Conservation (phyloP, 2,888 invertebrate genomes). For the Leucophora obtusa region DNA sequence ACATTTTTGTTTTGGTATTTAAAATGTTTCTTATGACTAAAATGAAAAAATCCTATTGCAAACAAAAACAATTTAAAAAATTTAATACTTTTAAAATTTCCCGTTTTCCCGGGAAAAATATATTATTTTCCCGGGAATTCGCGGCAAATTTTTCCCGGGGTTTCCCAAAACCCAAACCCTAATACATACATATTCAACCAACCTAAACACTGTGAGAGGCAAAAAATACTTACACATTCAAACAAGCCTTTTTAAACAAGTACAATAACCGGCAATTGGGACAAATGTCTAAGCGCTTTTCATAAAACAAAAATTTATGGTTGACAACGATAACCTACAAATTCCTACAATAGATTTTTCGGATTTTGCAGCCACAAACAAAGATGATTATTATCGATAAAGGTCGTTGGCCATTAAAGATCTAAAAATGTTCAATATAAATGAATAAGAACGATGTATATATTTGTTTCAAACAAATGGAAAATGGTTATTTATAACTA, state of each 20-base stretch:
- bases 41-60: too few species aligned
- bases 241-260: constrained; percentile 24
- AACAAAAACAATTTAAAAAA: too few species aligned
- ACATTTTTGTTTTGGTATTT: too few species aligned
- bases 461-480: constrained; percentile 33
- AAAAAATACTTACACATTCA: neutral
- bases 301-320: constrained; percentile 63
- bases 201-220: neutral
- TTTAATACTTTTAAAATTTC: too few species aligned
- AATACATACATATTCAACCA: too few species aligned
- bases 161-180: too few species aligned
- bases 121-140: too few species aligned
- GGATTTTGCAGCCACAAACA: constrained; percentile 31
- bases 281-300: constrained; percentile 61
- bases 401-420: constrained; percentile 62
- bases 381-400: constrained; percentile 60
- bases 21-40: too few species aligned
- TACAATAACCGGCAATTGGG: constrained; percentile 58
- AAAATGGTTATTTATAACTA: constrained; percentile 42
- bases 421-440: neutral
- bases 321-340: constrained; percentile 60
- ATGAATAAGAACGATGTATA: constrained; percentile 4
- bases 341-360: constrained; percentile 41
- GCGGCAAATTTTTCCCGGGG: too few species aligned
- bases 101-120: too few species aligned